These are phyloP conservation scores for Trichogramma pretiosum DNA, from an alignment of 1,140 invertebrate genomes.

Conservation along the genomic window DNA sequence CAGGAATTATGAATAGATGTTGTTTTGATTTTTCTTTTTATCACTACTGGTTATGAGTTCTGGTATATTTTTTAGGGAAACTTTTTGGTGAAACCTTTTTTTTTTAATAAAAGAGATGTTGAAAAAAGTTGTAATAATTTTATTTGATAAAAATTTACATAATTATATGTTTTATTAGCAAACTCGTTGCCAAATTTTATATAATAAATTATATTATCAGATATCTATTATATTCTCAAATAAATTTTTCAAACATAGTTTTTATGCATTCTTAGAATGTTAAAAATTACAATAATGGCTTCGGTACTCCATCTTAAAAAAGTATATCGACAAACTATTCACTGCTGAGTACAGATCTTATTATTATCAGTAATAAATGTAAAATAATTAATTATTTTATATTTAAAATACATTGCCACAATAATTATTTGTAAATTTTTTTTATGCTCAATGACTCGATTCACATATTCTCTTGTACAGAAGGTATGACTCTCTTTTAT, in stretches of 20 bases:
- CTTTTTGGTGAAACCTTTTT: too few species aligned
- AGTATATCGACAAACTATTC: too few species aligned
- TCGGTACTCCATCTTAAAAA: too few species aligned
- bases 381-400: constrained; percentile 11
- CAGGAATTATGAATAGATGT: too few species aligned
- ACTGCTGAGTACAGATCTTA: too few species aligned
- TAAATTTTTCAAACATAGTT: constrained; percentile 23
- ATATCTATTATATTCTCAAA: constrained; percentile 22
- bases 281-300: constrained; percentile 9
- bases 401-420: constrained; percentile 16
- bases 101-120: too few species aligned
- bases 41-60: too few species aligned
- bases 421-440: constrained; percentile 12
- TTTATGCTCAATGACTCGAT: constrained; percentile 7
- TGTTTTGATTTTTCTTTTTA: too few species aligned
- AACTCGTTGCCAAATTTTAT: constrained; percentile 11
- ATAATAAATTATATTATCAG: constrained; percentile 18
- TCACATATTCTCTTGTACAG: constrained; percentile 1
- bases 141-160: too few species aligned
- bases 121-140: too few species aligned
- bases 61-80: too few species aligned
- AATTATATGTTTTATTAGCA: constrained; percentile 16
- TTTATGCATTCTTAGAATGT: constrained; percentile 9
- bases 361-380: too few species aligned
- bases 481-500: constrained; percentile 8